phyloP scores from a whole-genome alignment of 2,888 invertebrate genomes.

The Elmis aenea region DNA sequence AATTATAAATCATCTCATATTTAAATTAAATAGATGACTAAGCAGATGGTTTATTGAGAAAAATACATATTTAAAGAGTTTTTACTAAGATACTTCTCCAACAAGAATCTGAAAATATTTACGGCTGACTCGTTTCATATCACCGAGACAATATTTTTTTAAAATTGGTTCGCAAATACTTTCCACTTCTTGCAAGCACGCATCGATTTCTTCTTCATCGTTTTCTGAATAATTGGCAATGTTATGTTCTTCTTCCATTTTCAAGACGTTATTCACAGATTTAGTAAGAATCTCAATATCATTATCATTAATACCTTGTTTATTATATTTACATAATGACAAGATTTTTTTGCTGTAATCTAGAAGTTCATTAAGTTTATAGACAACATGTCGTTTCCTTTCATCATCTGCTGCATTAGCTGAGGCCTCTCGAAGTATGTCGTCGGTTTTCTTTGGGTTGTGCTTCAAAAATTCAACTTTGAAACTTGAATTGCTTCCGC shows the following conservation, averaged over 20 bases:
- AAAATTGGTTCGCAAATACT: slow-evolving; percentile 9
- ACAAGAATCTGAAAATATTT: no score
- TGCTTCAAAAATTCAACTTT: slow-evolving; percentile 4
- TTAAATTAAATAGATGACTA: no score
- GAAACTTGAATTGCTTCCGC: slow-evolving; percentile 5
- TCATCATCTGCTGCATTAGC: slow-evolving; percentile 6
- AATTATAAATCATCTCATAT: no score
- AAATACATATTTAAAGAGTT: no score
- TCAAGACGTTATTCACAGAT: no score
- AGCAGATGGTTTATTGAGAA: no score
- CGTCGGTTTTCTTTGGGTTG: background rate
- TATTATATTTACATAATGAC: slow-evolving; percentile 4
- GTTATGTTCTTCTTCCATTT: no score
- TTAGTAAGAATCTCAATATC: slow-evolving; percentile 2
- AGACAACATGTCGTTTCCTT: background rate
- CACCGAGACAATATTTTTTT: slow-evolving; percentile 1
- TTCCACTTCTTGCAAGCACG: slow-evolving; percentile 4
- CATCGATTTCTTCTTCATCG: slow-evolving; percentile 3
- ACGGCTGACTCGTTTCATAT: no score
- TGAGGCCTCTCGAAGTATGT: slow-evolving; percentile 4
- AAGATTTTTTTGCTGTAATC: slow-evolving; percentile 9
- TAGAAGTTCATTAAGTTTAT: slow-evolving; percentile 1
- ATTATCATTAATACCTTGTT: slow-evolving; percentile 2
- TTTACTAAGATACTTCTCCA: no score
- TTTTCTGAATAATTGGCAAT: no score